These are phyloP conservation scores for Dasypogon diadema DNA, from an alignment of 2,888 invertebrate species.

Conservation along the genomic window DNA sequence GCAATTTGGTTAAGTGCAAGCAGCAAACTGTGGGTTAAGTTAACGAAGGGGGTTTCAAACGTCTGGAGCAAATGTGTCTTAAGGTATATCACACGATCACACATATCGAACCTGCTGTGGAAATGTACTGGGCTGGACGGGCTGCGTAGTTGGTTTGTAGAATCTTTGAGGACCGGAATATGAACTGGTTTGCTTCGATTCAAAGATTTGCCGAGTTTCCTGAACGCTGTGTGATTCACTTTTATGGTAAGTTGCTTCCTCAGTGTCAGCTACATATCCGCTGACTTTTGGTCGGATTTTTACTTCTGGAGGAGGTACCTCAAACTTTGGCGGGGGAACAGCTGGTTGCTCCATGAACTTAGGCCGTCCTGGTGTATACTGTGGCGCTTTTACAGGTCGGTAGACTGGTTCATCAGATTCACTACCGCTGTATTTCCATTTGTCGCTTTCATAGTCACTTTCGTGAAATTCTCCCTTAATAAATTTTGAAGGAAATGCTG, in stretches of 20 bases:
- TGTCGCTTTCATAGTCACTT: slow-evolving; percentile 79
- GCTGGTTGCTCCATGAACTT: slow-evolving; percentile 72
- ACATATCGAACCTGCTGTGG: slow-evolving; percentile 61
- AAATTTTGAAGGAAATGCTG: slow-evolving; percentile 73
- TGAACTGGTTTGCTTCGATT: slow-evolving; percentile 55
- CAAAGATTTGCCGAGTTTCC: slow-evolving; percentile 62
- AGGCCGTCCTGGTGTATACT: slow-evolving; percentile 66
- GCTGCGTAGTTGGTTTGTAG: slow-evolving; percentile 59
- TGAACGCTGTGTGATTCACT: slow-evolving; percentile 61
- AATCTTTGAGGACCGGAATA: slow-evolving; percentile 36
- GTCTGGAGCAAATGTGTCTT: neutral
- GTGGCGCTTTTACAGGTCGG: slow-evolving; percentile 71
- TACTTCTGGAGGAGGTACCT: slow-evolving; percentile 64
- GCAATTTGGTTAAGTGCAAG: slow-evolving; percentile 9
- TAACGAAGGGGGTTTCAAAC: too few species aligned
- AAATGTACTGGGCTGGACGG: slow-evolving; percentile 58
- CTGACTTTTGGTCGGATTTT: slow-evolving; percentile 65
- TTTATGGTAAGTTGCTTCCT: slow-evolving; percentile 71
- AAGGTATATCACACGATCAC: slow-evolving; percentile 11
- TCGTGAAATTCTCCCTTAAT: slow-evolving; percentile 72
- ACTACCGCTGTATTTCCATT: slow-evolving; percentile 75
- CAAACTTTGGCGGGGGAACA: slow-evolving; percentile 69
- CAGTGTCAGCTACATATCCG: slow-evolving; percentile 80
- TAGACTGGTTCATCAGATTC: slow-evolving; percentile 75
- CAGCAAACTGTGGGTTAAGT: slow-evolving; percentile 34